phyloP scores from a whole-genome alignment of 2,113 vertebrate genomes.

The Leucosticte australis region DNA sequence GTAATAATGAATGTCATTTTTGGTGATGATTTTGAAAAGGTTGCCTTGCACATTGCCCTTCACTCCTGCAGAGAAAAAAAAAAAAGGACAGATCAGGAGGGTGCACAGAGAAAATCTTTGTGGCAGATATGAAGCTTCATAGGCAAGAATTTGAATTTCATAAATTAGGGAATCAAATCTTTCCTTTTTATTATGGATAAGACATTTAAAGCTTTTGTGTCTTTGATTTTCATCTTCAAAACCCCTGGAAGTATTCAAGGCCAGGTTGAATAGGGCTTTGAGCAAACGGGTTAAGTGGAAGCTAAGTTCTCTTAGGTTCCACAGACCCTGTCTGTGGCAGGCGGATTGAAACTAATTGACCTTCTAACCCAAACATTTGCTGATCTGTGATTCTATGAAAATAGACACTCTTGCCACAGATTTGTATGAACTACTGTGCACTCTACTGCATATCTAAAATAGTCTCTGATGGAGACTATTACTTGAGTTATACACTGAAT shows the following conservation, averaged over 20 bases:
- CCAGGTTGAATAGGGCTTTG: neutral
- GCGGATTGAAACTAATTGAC: neutral
- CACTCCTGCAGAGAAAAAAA: constrained; percentile 77
- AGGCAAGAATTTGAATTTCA: neutral
- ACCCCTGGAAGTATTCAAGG: neutral
- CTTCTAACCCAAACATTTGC: neutral
- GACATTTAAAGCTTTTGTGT: neutral
- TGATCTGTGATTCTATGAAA: neutral
- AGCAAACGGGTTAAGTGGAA: neutral
- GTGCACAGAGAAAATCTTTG: neutral
- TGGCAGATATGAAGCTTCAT: neutral
- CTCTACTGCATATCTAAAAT: neutral
- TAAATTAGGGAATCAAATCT: neutral
- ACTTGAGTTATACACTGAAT: neutral
- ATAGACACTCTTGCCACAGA: neutral
- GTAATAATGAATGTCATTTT: constrained; percentile 87
- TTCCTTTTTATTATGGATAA: neutral
- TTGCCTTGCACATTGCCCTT: constrained; percentile 96
- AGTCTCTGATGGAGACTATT: neutral
- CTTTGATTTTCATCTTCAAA: neutral
- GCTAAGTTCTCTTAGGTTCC: neutral
- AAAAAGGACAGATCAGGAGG: neutral
- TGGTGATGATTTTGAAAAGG: constrained; percentile 96
- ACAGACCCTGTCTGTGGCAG: neutral
- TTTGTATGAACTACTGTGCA: neutral